Evolutionary conservation across 1,140 invertebrate genomes (phyloP).

Genomic region (Drosophila repleta): DNA sequence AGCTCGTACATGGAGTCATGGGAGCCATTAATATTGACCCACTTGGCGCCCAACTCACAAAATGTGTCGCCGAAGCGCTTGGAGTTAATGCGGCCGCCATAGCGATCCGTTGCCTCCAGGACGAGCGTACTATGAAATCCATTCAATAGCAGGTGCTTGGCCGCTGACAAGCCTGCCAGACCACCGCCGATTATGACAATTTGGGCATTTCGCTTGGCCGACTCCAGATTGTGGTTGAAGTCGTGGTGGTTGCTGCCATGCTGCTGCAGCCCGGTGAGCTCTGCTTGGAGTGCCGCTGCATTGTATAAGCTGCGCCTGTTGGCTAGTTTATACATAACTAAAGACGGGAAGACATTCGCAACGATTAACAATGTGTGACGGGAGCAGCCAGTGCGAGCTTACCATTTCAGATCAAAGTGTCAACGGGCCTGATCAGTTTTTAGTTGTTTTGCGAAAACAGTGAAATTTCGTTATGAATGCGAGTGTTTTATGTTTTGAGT

Average conservation of each 20-base stretch:
- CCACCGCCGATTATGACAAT: conserved; percentile 90
- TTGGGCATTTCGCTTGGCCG: conserved; percentile 84
- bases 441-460: conserved; percentile 8
- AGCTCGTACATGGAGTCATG: conserved; percentile 74
- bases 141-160: conserved; percentile 88
- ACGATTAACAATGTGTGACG: background rate
- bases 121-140: conserved; percentile 89
- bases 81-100: conserved; percentile 89
- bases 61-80: conserved; percentile 89
- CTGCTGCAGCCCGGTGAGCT: conserved; percentile 38
- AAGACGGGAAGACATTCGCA: background rate
- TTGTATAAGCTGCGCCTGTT: conserved; percentile 69
- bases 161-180: conserved; percentile 90
- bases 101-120: conserved; percentile 90
- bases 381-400: conserved; percentile 14
- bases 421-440: conserved; percentile 2
- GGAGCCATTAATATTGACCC: conserved; percentile 69
- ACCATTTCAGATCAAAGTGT: conserved; percentile 64
- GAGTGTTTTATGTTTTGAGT: conserved; percentile 1
- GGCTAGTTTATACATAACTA: conserved; percentile 57
- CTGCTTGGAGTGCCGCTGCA: conserved; percentile 60
- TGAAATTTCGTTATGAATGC: conserved; percentile 18
- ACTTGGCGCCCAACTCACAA: conserved; percentile 88
- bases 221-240: conserved; percentile 47
- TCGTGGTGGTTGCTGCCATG: conserved; percentile 11